Evolutionary conservation across 2,113 vertebrate genomes (phyloP).

Genomic region (Hippolais icterina): DNA sequence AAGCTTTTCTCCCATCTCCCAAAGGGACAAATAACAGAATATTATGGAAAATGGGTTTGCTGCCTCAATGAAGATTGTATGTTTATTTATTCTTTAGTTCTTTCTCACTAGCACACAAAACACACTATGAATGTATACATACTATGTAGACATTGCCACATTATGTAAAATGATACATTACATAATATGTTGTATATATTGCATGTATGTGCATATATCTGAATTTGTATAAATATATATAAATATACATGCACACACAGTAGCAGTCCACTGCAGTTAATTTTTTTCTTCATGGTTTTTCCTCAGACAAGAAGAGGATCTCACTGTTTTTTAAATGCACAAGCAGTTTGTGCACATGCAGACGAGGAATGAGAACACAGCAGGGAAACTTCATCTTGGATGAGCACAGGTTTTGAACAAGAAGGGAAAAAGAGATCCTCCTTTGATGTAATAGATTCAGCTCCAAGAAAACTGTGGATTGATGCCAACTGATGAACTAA

Average conservation of each 20-base stretch:
- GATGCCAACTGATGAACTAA: background rate
- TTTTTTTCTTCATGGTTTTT: background rate
- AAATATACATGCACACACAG: background rate
- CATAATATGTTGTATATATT: background rate
- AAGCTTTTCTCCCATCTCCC: background rate
- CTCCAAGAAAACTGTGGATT: background rate
- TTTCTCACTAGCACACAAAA: background rate
- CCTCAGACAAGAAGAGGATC: background rate
- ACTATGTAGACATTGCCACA: background rate
- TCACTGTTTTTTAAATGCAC: background rate
- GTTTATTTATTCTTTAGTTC: background rate
- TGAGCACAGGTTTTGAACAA: background rate
- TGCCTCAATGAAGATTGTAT: background rate
- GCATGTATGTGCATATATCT: too few species aligned
- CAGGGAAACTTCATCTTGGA: background rate
- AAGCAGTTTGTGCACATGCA: background rate
- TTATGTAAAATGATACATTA: background rate
- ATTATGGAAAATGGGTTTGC: background rate
- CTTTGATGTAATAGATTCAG: background rate
- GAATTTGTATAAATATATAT: background rate
- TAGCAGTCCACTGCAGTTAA: background rate
- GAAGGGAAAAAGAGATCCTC: background rate
- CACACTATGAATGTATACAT: background rate
- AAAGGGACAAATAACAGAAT: background rate
- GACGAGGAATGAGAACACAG: background rate